Base-by-base conservation (phyloP, 1,140 invertebrate genomes). In the Brachionus angularis region DNA sequence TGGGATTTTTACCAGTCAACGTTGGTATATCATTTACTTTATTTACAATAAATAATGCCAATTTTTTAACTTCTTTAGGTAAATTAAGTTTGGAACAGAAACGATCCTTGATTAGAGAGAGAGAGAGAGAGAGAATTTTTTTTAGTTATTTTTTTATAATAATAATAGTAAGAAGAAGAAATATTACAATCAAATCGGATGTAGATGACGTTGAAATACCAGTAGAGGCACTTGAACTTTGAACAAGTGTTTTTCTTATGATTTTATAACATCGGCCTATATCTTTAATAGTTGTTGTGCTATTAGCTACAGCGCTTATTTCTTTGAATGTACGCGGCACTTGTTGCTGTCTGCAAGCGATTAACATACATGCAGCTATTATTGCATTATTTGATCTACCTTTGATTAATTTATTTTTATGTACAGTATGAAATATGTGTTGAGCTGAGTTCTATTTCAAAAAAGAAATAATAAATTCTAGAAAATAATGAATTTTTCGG, bases 251-350 rank as follows among this genome's bases (percentile, higher is more conserved):
- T 77, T 93, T 92, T 3, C 95, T 78, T 75, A 97, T 97, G 29
- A 96, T 77, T 77, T 96, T 96, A 77, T 96, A 97, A 77, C 92
- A 94, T 75, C 95, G 82, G 2, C 96, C 96, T 75, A 99, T 99
- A 84, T 99, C 96, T 79, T 98, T 98, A 81, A 98, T 98, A 18
- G 67, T 71, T 16, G 69, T 61, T 25, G 44, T 50, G 1, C 18
- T 47, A 31, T 62, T 42, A 18, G 70, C 42, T 23, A 71, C 49
- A 1, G 70, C 50, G n/a, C 49, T 50, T 46, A 62, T 76, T 86
- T 86, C 85, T 95, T 87, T 99, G 79, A 99, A 98, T 34, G 96
- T 99, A 75, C 96, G 86, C 0, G 96, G 96, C 0, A 98, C 96
- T 10, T 93, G 92, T 82, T 98, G 96, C 79, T 98, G 94, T 33